A percentile compares a stretch with the other conserved stretches of the same genome.
phyloP scores from a whole-genome alignment of 2,797 vertebrate species.

The Loris lydekkerianus region DNA sequence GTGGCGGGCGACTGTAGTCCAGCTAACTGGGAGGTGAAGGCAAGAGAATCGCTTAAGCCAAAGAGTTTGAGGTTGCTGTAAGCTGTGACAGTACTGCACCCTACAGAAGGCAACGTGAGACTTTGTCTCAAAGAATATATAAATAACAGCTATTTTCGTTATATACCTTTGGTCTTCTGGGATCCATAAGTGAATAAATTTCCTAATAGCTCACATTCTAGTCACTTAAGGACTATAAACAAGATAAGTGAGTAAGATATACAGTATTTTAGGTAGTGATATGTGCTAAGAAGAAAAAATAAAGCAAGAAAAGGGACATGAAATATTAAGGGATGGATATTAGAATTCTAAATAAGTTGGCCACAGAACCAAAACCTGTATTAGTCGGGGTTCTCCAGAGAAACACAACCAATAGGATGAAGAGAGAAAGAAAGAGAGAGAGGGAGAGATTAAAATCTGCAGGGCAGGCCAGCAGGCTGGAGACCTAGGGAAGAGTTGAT shows the following conservation, averaged over 20 bases:
- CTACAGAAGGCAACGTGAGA: too few relatives aligned
- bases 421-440: not conserved
- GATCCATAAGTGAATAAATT: not conserved
- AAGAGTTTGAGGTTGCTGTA: too few relatives aligned
- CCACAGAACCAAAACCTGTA: slow-evolving; percentile 8
- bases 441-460: not conserved
- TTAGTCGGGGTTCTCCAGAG: slow-evolving; percentile 9
- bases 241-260: not conserved
- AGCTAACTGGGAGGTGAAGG: too few relatives aligned
- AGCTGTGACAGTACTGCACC: too few relatives aligned
- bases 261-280: not conserved
- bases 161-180: not conserved
- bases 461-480: not conserved
- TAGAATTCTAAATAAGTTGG: slow-evolving; percentile 17
- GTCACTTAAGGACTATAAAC: not conserved
- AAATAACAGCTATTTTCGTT: not conserved
- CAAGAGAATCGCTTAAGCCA: too few relatives aligned
- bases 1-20: too few relatives aligned
- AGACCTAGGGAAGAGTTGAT: not conserved
- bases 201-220: not conserved
- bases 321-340: not conserved
- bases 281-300: slow-evolving; percentile 32
- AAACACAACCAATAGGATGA: not conserved
- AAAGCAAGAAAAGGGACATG: not conserved
- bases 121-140: too few relatives aligned